Percentiles rank a stretch among this genome's conserved stretches.
Evolutionary conservation across 2,888 invertebrate genomes (phyloP).

Genomic region (Trachelus stipa): DNA sequence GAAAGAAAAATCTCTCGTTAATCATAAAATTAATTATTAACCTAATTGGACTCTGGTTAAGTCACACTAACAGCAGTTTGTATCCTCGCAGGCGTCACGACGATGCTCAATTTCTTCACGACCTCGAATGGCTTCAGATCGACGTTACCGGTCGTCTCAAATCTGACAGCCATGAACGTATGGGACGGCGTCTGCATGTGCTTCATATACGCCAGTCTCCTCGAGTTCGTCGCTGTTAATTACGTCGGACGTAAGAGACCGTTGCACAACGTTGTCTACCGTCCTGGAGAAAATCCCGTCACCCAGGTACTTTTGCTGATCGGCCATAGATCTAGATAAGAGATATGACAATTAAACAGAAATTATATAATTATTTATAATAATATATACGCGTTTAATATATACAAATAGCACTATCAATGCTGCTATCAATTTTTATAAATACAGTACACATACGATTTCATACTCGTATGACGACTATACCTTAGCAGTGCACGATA

Average conservation of each 20-base stretch:
- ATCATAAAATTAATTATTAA: neutral
- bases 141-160: conserved; percentile 92
- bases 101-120: conserved; percentile 98
- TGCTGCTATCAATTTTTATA: neutral
- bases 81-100: conserved; percentile 83
- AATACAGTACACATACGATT: neutral
- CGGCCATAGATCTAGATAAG: conserved; percentile 7
- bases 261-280: conserved; percentile 88
- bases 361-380: neutral
- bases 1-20: neutral
- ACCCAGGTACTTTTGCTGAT: conserved; percentile 77
- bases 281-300: conserved; percentile 91
- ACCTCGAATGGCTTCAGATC: conserved; percentile 93
- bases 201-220: conserved; percentile 93
- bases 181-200: conserved; percentile 98
- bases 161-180: conserved; percentile 95
- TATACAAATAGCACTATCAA: neutral
- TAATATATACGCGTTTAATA: conserved; percentile 1
- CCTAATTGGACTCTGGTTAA: neutral
- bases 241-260: conserved; percentile 93
- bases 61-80: neutral
- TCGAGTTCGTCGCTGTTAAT: conserved; percentile 96
- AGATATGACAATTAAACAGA: neutral
- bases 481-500: neutral
- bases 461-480: neutral